Percentiles rank a stretch among this genome's conserved stretches.
These are phyloP conservation scores for Actinemys pallida DNA, from an alignment of 2,113 vertebrate genomes.

Conservation along the genomic window DNA sequence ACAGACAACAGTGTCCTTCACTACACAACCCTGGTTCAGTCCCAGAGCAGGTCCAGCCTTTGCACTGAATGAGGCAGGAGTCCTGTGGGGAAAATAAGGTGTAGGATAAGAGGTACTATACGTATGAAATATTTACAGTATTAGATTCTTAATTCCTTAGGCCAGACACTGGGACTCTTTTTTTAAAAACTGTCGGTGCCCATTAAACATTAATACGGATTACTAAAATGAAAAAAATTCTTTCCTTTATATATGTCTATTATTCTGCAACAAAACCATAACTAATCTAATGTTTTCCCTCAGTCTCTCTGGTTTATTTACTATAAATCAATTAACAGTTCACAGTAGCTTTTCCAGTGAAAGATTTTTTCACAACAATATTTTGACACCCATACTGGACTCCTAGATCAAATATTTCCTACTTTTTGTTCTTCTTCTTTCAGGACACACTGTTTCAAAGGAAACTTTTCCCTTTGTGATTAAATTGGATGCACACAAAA, in stretches of 20 bases:
- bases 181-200: neutral
- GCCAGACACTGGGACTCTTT: neutral
- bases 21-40: no score
- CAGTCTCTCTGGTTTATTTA: neutral
- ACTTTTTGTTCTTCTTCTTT: neutral
- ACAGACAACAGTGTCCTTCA: no score
- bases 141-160: neutral
- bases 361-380: neutral
- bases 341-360: neutral
- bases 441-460: neutral
- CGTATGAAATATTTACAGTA: fast-evolving
- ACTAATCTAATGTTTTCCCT: neutral
- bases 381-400: neutral
- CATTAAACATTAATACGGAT: neutral
- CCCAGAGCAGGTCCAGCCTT: no score
- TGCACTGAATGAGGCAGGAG: fast-evolving
- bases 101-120: neutral
- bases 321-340: neutral
- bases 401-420: neutral
- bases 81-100: neutral
- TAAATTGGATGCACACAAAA: neutral
- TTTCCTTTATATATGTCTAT: neutral
- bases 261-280: neutral
- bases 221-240: neutral
- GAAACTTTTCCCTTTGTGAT: neutral